Evolutionary conservation across 1,140 invertebrate genomes (phyloP), one percentile per base, ranked within the genome.

Genomic region (Bombus ignitus): DNA sequence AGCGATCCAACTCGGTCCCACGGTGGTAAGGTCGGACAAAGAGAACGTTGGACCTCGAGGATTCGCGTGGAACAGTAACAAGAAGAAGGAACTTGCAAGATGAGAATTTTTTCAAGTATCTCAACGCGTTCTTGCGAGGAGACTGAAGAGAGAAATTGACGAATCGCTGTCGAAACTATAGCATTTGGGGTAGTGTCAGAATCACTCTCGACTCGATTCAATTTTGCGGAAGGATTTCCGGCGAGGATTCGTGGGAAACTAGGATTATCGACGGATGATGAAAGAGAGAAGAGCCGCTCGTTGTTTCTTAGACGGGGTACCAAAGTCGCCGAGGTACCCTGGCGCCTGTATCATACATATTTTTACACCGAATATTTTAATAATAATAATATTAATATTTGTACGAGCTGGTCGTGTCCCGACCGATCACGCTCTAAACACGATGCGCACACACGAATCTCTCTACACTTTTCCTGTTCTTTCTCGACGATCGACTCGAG

Each of bases 361-460:
- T 94, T 94, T 94, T 94, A 94, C 94, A 94, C 93, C 91, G 91
- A 94, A 92, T 93, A 92, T 90, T 93, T 94, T 94, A 93, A 91
- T 93, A 93, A 89, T 85, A 89, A 73, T 90, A 71, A 80, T 90
- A 79, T 70, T 80, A 70, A 70, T 80, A 88, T 81, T 90, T 90
- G 79, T 90, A 86, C 83, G 83, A 39, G 84, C 62, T 72, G 84
- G 53, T 53, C 62, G 53, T 37, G 22, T 35, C 68, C 35, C 35
- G 37, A 78, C 42, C 44, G 81, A 59, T 57, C 68, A 32, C 28
- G 71, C 59, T 72, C 83, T 28, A 53, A 62, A 75, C 65, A 74
- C 66, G 76, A 66, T 80, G 72, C 85, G 81, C 81, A 77, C 77
- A 84, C 73, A 85, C 85, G 78, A 85, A 87, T 90, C 82, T 71